Evolutionary conservation across 2,113 vertebrate genomes (phyloP), one percentile per base, ranked within the genome.

Genomic region (Regulus satrapa): DNA sequence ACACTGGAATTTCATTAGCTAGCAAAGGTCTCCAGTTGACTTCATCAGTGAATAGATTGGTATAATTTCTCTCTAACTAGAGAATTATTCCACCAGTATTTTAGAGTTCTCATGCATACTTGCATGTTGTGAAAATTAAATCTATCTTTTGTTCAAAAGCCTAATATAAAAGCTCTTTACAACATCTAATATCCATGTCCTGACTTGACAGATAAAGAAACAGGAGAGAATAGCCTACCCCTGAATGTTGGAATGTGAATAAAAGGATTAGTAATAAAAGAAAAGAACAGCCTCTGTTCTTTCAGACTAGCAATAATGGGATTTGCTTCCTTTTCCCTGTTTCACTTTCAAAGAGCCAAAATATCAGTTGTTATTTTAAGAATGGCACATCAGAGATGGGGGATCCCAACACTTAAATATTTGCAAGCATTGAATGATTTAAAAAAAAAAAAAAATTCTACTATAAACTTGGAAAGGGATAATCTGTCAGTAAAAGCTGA

Each of bases 31-130:
- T 85, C n/a, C 62, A 78, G 49, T 8, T 90, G 45, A 85, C 28
- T 90, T 85, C 14, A 63, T 62, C 38, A 34, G 63, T 49, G 14
- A 87, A 80, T 29, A 12, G 9, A 74, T 28, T 58, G 46, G 14
- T 66, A 52, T 8, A 55, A 72, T 85, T 76, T 86, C 28, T 52
- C 32, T 63, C 61, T 85, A 63, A 85, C 8, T 5, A 12, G 15
- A 9, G 31, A 89, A 94, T 76, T 79, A 78, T 96, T 14, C 56
- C 58, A 83, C 19, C 54, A 76, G 29, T 82, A 73, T 64, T 92
- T 87, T 79, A 67, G 10, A 62, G 10, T 8, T 82, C 13, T 75
- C 32, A 45, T 45, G 7, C 8, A 41, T 41, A 64, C 5, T 66
- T 61, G 14, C 21, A 59, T 56, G 6, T 23, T 89, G 32, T 85